phyloP scores from a whole-genome alignment of 2,797 vertebrate genomes.

The Fratercula arctica region DNA sequence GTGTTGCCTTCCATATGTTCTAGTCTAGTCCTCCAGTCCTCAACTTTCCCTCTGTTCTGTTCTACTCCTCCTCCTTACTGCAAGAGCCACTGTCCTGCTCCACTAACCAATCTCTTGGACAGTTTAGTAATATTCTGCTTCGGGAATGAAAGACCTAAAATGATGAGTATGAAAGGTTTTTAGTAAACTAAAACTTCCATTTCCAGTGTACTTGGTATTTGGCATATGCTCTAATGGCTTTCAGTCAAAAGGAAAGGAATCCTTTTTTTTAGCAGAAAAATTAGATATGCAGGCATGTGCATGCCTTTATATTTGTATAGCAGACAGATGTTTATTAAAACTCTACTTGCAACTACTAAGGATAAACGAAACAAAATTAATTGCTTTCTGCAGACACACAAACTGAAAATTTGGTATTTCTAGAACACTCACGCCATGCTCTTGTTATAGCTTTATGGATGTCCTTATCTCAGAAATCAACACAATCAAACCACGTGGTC shows the following conservation, averaged over 20 bases:
- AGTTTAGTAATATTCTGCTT: neutral
- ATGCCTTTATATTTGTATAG: neutral
- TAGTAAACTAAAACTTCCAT: neutral
- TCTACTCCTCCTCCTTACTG: neutral
- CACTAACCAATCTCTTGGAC: neutral
- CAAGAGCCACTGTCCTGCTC: neutral
- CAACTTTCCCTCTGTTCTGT: neutral
- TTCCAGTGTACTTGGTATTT: neutral
- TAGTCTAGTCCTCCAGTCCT: neutral
- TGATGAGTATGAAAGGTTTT: neutral
- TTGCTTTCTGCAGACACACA: neutral
- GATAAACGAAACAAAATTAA: neutral
- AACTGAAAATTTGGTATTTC: neutral
- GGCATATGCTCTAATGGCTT: neutral
- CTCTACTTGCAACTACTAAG: neutral
- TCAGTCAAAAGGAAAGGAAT: neutral
- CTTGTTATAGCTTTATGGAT: neutral
- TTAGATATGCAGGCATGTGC: neutral
- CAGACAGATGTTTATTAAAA: neutral
- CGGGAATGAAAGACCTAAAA: neutral
- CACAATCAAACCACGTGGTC: neutral
- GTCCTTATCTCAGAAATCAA: neutral
- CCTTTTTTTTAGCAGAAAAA: neutral
- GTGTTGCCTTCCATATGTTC: neutral
- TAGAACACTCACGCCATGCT: neutral